Base-by-base conservation (phyloP, 1,140 invertebrate species). In the Vanessa atalanta region DNA sequence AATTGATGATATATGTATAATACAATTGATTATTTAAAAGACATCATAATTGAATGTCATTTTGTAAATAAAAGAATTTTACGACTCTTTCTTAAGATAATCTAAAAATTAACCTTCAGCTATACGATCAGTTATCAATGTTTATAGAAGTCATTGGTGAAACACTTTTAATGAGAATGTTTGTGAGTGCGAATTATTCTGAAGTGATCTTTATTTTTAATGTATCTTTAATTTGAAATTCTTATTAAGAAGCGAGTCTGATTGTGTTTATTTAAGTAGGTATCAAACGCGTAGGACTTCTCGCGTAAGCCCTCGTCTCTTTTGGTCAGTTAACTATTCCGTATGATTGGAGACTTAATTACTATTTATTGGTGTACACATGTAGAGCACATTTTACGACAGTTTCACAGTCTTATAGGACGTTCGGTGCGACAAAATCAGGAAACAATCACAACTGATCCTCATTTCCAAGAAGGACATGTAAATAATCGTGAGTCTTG, bases 281-380 rank as follows among this genome's bases (percentile, higher is more conserved):
- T 20, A 13, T 63, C 26, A 70, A 70, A 63, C 68, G 68, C 68
- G 68, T 70, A 61, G 68, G 57, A 63, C 65, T 73, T 66, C 14
- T 75, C 63, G 61, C 51, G 63, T 65, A 50, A 70, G 63, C 47
- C 64, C n/a, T 61, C 64, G 16, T 48, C 26, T 72, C 69, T 73
- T 70, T 75, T 69, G 48, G 65, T 76, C 64, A 72, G 72, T 64
- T 70, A 75, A 76, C 75, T 79, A 73, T 74, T 71, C 80, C 70
- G 67, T 77, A 74, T 79, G 75, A 73, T 72, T 73, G 76, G 71
- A 60, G 72, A 78, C 79, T 86, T 87, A 89, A 88, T 88, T 84
- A 88, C 83, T 77, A 80, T 85, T 88, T 83, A 89, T 90, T 89
- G 79, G 84, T 86, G 83, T 86, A 82, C 79, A 82, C 79, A 86